phyloP scores from a whole-genome alignment of 2,113 vertebrate species.

The Epinephelus cyanopodus region DNA sequence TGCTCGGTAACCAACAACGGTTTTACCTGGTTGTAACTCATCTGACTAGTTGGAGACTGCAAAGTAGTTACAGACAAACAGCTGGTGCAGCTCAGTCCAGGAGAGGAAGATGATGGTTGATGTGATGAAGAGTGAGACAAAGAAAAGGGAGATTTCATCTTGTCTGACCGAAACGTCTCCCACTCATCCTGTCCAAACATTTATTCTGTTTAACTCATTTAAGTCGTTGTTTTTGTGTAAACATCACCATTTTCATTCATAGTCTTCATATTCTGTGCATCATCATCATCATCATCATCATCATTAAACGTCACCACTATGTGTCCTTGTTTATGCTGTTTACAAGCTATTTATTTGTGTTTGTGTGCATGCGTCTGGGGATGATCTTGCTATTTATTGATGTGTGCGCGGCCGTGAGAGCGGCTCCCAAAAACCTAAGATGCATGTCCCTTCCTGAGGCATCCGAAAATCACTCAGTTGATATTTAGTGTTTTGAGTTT shows the following conservation, averaged over 20 bases:
- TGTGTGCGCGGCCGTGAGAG: conserved; percentile 1
- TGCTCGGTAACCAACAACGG: too few species aligned
- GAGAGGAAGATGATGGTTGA: conserved; percentile 22
- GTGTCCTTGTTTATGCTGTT: conserved; percentile 13
- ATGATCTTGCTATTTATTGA: conserved; percentile 5
- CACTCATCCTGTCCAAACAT: conserved; percentile 10
- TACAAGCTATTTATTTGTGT: conserved; percentile 26
- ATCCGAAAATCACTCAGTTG: conserved; percentile 4
- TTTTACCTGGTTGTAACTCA: too few species aligned
- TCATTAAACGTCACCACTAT: neutral
- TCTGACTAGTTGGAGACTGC: too few species aligned
- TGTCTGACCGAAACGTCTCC: conserved; percentile 17
- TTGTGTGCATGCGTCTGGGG: conserved; percentile 36
- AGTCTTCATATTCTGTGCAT: neutral
- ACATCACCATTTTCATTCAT: neutral
- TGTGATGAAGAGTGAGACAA: conserved; percentile 23
- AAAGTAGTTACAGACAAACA: neutral
- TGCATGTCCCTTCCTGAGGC: conserved; percentile 40
- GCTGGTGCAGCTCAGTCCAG: neutral
- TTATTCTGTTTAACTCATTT: neutral
- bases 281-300: neutral
- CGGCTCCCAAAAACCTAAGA: conserved; percentile 28
- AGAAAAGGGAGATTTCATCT: neutral
- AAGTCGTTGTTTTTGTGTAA: conserved; percentile 4
- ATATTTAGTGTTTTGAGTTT: conserved; percentile 3